Conservation (phyloP, 2,797 vertebrate genomes). For the Rhabdophis nuchalis region DNA sequence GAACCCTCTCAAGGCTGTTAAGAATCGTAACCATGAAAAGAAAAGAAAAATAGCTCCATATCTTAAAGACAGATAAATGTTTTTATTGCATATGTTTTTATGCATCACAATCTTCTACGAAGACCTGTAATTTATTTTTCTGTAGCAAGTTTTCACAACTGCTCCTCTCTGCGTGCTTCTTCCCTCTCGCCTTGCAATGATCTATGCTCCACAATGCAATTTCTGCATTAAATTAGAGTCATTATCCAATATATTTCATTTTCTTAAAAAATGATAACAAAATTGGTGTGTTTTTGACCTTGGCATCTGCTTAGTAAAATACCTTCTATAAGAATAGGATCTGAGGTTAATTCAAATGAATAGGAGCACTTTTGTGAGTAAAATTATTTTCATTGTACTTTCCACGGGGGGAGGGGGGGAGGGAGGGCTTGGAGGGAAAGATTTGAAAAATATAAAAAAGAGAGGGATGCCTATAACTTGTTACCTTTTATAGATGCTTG, state of each 20-base stretch:
- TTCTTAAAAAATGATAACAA: background rate
- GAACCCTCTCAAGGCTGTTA: too few species aligned
- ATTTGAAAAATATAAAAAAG: background rate
- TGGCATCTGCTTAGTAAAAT: background rate
- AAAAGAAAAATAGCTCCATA: background rate
- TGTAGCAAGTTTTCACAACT: too few species aligned
- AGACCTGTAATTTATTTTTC: background rate
- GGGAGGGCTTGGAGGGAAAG: background rate
- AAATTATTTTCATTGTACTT: background rate
- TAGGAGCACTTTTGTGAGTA: background rate
- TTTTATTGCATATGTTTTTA: background rate
- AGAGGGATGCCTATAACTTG: background rate
- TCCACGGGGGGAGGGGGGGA: too few species aligned
- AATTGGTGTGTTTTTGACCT: background rate
- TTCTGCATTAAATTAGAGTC: background rate
- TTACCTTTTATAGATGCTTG: background rate
- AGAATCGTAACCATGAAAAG: background rate
- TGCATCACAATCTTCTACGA: background rate
- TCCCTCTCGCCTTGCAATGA: background rate
- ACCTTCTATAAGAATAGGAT: too few species aligned
- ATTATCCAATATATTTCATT: background rate
- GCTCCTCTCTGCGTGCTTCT: background rate
- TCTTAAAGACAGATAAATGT: background rate
- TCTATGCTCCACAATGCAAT: background rate
- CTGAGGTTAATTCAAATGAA: background rate